Evolutionary conservation across 2,797 vertebrate species (phyloP), one percentile per base, ranked within the genome.

Genomic region (Pipistrellus kuhlii): DNA sequence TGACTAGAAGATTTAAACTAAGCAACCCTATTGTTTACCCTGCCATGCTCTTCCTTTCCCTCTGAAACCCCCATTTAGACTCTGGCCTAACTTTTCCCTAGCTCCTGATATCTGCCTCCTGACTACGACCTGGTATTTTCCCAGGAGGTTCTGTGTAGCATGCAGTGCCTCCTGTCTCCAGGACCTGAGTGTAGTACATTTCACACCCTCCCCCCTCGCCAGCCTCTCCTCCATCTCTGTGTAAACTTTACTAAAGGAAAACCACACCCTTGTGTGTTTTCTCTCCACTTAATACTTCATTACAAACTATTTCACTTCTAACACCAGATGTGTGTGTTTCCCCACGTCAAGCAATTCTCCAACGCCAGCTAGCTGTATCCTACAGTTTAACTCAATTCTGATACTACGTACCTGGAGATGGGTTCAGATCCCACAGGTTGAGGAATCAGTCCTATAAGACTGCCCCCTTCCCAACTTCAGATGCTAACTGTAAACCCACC

Each of bases 201-300:
- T 68, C 53, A 66, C 62, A n/a, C 62, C 15, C 3, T 66, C 72
- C 18, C 30, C 13, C 30, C 85, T 44, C 23, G n/a, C 20, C 64
- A 85, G 13, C 12, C 23, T 27, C 30, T 62, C 64, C 27, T 85
- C 75, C 48, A 55, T 21, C 30, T 80, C 75, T 57, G 51, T 72
- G 53, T 80, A 64, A n/a, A n/a, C n/a, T n/a, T n/a, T n/a, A n/a
- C n/a, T n/a, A n/a, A 72, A 80, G 27, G 32, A 92, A 86, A 72
- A 62, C 27, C 53, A 72, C 44, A 62, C 10, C 71, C 27, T 44
- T 53, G 64, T n/a, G n/a, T 27, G 32, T 51, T 30, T 85, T 53
- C 44, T 78, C 41, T 41, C 32, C 51, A 85, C 64, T 71, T 44
- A 72, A 20, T 41, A 59, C 64, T 72, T 62, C 64, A 71, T 15